phyloP scores from a whole-genome alignment of 1,140 invertebrate species.

The Brachionus paranguensis region DNA sequence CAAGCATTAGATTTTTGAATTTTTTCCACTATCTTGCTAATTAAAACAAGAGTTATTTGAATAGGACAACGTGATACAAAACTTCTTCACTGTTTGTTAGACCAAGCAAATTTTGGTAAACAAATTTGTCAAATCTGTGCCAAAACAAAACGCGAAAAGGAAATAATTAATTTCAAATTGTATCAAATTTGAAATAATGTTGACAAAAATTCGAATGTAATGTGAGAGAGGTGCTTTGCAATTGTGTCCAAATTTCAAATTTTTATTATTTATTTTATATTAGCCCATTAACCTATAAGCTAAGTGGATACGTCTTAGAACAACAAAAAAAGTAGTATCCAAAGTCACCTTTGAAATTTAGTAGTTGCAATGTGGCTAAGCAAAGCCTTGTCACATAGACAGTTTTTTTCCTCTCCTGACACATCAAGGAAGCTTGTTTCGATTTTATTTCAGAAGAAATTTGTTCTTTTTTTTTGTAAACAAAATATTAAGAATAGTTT shows the following conservation, averaged over 20 bases:
- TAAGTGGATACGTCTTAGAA: constrained; percentile 29
- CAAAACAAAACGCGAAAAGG: neutral
- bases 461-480: no score
- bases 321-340: constrained; percentile 19
- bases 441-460: neutral
- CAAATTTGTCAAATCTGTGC: neutral
- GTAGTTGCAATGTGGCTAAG: neutral
- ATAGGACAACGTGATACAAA: neutral
- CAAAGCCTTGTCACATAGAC: neutral
- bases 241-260: constrained; percentile 17
- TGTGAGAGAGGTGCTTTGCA: neutral
- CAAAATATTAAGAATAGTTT: neutral
- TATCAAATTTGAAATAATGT: neutral
- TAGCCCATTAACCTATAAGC: constrained; percentile 29
- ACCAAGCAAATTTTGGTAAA: neutral
- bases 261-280: constrained; percentile 25
- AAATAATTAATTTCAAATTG: neutral
- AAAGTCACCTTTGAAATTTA: constrained; percentile 26
- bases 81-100: neutral
- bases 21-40: neutral
- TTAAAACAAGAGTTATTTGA: neutral
- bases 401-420: neutral
- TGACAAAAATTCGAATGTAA: neutral
- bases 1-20: neutral
- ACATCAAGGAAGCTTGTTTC: neutral